Evolutionary conservation across 2,113 vertebrate genomes (phyloP), one percentile per base, ranked within the genome.

Genomic region (Chitala chitala): DNA sequence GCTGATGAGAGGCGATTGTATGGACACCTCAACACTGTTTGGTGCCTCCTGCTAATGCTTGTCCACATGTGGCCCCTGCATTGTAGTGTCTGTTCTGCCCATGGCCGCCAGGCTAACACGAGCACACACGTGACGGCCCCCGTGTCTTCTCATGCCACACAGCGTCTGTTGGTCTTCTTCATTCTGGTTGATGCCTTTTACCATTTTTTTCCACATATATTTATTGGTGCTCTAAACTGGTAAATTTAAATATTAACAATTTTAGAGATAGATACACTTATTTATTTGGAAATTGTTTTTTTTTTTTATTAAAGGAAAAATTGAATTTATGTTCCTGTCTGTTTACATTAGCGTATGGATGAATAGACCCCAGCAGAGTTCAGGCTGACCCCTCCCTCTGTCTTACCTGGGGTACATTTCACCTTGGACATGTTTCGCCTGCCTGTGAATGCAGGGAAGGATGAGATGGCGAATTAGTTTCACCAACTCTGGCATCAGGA

Each of bases 271-370:
- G 84, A 85, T 87, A 88, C 87, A 69, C 83, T 86, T 92, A 92
- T 92, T 92, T 92, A 92, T 92, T 92, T 90, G 88, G 78, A 89
- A 87, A 91, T 86, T 82, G 85, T 89, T 87, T 88, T 87, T 80
- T 87, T n/a, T 86, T 89, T 90, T 91, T 89, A 91, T 89, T 90
- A 92, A 90, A 89, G 79, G 81, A 84, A 81, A 77, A 88, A 86
- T 87, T 76, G 78, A 77, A 85, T 22, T 56, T 38, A 24, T 84
- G 79, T 78, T 81, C 69, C 22, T 72, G 26, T 48, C 48, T 61
- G 56, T 75, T 54, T 22, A 3, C 54, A 46, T 42, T 1, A 8
- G 53, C 46, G 38, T 12, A 2, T 48, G 42, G 4, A 36, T 20
- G 59, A 63, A 20, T 5, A 20, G 20, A 29, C 31, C 31, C 20